Evolutionary conservation across 2,888 invertebrate genomes (phyloP).

Genomic region (Anticlea derivata): DNA sequence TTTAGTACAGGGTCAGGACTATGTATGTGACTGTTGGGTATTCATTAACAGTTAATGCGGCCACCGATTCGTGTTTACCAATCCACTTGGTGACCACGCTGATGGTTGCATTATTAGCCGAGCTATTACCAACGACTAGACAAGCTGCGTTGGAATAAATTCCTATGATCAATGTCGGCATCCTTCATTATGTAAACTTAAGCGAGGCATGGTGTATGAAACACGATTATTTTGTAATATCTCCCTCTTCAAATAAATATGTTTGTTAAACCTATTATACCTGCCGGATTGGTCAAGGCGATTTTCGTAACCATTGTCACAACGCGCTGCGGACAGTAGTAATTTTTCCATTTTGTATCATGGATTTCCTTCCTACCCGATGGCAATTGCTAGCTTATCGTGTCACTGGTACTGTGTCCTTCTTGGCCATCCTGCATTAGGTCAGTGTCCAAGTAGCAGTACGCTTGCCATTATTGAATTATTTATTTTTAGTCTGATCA

Average conservation of each 20-base stretch:
- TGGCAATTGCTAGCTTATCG: too few species aligned
- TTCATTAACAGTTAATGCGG: too few species aligned
- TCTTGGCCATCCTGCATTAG: too few species aligned
- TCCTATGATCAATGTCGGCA: slow-evolving; percentile 22
- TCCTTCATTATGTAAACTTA: slow-evolving; percentile 43
- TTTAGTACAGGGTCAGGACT: too few species aligned
- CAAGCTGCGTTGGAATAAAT: slow-evolving; percentile 12
- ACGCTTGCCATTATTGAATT: slow-evolving; percentile 6
- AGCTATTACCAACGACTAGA: too few species aligned
- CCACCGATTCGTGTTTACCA: too few species aligned
- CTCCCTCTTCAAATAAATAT: slow-evolving; percentile 66
- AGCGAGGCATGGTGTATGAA: slow-evolving; percentile 44
- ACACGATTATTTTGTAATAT: slow-evolving; percentile 67
- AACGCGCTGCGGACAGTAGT: slow-evolving; percentile 46
- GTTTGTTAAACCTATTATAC: slow-evolving; percentile 73
- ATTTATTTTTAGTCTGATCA: slow-evolving; percentile 25
- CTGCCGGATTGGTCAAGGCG: slow-evolving; percentile 73
- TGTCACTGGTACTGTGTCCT: too few species aligned
- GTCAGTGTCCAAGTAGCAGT: too few species aligned
- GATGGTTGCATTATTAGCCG: too few species aligned
- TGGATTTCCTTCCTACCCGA: slow-evolving; percentile 15
- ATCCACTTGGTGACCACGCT: too few species aligned
- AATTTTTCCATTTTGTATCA: slow-evolving; percentile 43
- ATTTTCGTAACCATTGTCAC: slow-evolving; percentile 71
- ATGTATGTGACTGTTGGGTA: too few species aligned